phyloP scores from a whole-genome alignment of 2,888 invertebrate species.

The Drosophila atripex region DNA sequence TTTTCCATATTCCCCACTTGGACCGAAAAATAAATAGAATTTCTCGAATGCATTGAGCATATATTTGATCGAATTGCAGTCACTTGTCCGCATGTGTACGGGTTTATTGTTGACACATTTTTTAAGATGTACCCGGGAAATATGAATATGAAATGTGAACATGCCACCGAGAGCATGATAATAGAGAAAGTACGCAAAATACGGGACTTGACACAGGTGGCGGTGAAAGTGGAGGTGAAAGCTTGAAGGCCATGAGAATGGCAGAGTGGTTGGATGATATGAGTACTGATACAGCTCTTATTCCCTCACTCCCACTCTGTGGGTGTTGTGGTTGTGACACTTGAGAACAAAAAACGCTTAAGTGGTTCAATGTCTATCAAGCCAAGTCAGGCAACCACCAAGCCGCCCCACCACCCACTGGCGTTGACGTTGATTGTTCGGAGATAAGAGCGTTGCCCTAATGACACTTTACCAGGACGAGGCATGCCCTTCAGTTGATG shows the following conservation, averaged over 20 bases:
- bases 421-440: slow-evolving; percentile 64
- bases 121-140: slow-evolving; percentile 44
- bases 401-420: slow-evolving; percentile 16
- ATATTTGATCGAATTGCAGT: slow-evolving; percentile 62
- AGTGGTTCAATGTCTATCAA: slow-evolving; percentile 52
- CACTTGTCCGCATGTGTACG: slow-evolving; percentile 24
- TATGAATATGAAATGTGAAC: slow-evolving; percentile 47
- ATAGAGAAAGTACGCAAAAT: slow-evolving; percentile 37
- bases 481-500: slow-evolving; percentile 36
- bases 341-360: slow-evolving; percentile 66
- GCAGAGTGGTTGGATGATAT: slow-evolving; percentile 27
- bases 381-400: slow-evolving; percentile 6
- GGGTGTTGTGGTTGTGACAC: slow-evolving; percentile 34
- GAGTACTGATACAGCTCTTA: slow-evolving; percentile 24
- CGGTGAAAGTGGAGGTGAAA: slow-evolving; percentile 25
- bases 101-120: slow-evolving; percentile 66
- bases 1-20: slow-evolving; percentile 9
- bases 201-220: slow-evolving; percentile 15
- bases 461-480: slow-evolving; percentile 36
- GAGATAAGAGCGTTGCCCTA: slow-evolving; percentile 55
- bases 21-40: slow-evolving; percentile 42
- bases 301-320: background rate
- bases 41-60: slow-evolving; percentile 23
- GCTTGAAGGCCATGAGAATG: slow-evolving; percentile 2
- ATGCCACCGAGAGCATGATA: slow-evolving; percentile 23